Conservation (phyloP, 1,140 invertebrate genomes). For the Drosophila oshimai region DNA sequence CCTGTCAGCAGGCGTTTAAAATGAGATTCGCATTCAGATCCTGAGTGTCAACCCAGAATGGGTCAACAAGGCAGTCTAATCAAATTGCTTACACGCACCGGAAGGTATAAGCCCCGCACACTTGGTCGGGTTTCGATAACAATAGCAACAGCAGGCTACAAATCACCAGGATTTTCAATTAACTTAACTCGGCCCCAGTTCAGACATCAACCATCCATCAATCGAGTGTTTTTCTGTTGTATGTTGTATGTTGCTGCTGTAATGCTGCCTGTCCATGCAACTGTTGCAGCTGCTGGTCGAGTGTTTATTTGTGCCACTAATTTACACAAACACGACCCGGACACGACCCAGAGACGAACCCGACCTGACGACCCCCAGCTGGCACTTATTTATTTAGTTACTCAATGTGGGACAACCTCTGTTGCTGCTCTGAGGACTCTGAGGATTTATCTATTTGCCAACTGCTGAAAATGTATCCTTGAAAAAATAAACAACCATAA, state of each 20-base stretch:
- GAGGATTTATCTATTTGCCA: conserved; percentile 52
- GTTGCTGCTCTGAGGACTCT: neutral
- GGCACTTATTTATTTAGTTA: conserved; percentile 62
- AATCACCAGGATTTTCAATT: conserved; percentile 45
- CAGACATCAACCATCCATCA: conserved; percentile 34
- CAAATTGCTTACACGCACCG: neutral
- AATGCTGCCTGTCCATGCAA: conserved; percentile 16
- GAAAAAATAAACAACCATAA: conserved; percentile 12
- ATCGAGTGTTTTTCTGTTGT: conserved; percentile 3
- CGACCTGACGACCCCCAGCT: conserved; percentile 27
- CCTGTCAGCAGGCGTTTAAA: conserved; percentile 35
- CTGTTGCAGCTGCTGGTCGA: conserved; percentile 14
- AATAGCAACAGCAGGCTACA: conserved; percentile 2
- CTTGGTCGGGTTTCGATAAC: neutral
- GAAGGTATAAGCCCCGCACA: neutral
- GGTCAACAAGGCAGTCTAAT: conserved; percentile 32
- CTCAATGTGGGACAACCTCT: conserved; percentile 30
- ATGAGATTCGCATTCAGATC: conserved; percentile 32
- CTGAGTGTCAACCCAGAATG: conserved; percentile 37
- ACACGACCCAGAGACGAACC: neutral
- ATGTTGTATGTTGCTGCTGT: no score
- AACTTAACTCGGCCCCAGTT: conserved; percentile 4
- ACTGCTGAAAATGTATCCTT: conserved; percentile 29
- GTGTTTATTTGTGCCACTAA: conserved; percentile 45
- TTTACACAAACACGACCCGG: conserved; percentile 54